Base-by-base conservation (phyloP, 1,140 invertebrate genomes). In the Brachystomella parvula region DNA sequence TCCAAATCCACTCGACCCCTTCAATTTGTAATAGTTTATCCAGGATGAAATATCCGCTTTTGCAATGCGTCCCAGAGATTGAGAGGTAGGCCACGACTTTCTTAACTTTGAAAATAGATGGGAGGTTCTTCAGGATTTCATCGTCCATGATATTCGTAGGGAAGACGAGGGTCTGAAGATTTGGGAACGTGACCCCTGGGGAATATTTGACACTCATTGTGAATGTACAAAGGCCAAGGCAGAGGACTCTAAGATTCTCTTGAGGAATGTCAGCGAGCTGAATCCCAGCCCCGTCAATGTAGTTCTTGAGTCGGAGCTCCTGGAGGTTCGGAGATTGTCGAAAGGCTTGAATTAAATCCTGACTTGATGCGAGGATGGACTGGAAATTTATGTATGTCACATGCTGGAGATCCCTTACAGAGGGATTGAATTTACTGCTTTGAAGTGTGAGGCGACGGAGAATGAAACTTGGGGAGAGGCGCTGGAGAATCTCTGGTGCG, bases 261-360 rank as follows among this genome's bases (percentile, higher is more conserved):
- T 12, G 6, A 24, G 49, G 49, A 26, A 53, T 53, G 24, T 53
- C 49, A 12, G 12, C 24, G 12, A 53, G 24, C 6, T 19, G 24
- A 26, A 53, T 53, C 24, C 49, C 49, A 3, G 6, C 49, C 24
- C 49, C 49, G 24, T 53, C 49, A 26, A 53, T 53, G 24, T 53
- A 53, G 24, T 53, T 53, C 49, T 53, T 53, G 49, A 53, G 24
- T 24, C 49, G 12, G 12, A 53, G 49, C 24, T 53, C 49, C 49
- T 53, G 49, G 6, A 53, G 24, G 24, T 53, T 24, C 6, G 12
- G 49, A 53, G 12, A 53, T 24, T 53, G 49, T 12, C 21, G 12
- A 24, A 53, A 24, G 9, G 24, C 49, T 24, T 26, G 9, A 24
- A 53, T 24, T 24, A 53, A 9, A 9, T 53, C 49, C 24, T 53